Base-by-base conservation (phyloP, 2,797 vertebrate genomes). In the Tenualosa ilisha region DNA sequence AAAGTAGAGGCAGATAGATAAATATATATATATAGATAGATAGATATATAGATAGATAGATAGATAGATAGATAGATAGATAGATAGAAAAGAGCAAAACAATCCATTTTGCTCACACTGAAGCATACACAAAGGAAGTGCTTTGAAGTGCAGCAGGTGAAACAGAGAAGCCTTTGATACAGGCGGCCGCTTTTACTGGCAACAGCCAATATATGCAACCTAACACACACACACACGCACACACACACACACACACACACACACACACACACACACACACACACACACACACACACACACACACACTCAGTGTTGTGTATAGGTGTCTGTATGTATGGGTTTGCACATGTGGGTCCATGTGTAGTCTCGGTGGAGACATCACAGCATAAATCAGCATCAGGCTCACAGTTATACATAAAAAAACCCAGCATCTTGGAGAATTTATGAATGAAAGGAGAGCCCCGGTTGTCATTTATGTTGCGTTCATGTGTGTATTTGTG, bases 91-190 rank as follows among this genome's bases (percentile, higher is more conserved):
- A 12, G 0, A 51, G 46, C 4, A 46, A 4, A 46, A 4, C 46
- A 49, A 49, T 51, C 50, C 0, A 2, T 51, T 9, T 51, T 51
- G 8, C 50, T 7, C 50, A 86, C 82, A 86, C 85, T 54, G 54
- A 56, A 91, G 2, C 89, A 91, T 84, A 83, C 13, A 59, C 26
- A 43, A 54, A 84, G 22, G n/a, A 54, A 83, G 75, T 59, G 85
- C 92, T 94, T 93, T 94, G 89, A 93, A 93, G 90, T 93, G 90
- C 91, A 86, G 92, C 92, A 90, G 90, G 91, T 92, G 93, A 92
- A 91, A 90, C 88, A 79, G 84, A 79, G 84, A 43, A 59, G 50
- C 88, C 89, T 94, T 94, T 95, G 91, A 93, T 93, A 91, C 86
- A 88, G 86, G 89, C 40, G 72, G 85, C 88, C 84, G 90, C 85